Percentiles rank a stretch among this genome's conserved stretches.
Evolutionary conservation across 2,113 vertebrate genomes (phyloP).

Genomic region (Polypterus senegalus): DNA sequence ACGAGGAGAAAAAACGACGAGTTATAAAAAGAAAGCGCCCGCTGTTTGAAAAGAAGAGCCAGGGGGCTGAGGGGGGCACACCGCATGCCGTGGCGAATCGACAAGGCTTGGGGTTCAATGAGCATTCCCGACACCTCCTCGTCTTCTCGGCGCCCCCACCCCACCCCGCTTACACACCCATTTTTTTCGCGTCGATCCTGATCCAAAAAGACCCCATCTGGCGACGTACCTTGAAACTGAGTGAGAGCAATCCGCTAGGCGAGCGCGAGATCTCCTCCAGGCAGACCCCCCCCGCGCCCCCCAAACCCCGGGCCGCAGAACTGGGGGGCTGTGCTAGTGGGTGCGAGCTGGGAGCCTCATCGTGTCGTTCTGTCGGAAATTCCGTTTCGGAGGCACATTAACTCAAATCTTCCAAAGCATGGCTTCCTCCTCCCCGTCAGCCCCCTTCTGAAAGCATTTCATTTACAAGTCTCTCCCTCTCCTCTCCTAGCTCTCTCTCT

Average conservation of each 20-base stretch:
- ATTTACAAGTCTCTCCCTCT: slow-evolving; percentile 1
- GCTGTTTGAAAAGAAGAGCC: not conserved
- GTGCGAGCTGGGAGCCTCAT: slow-evolving; percentile 12
- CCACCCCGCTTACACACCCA: slow-evolving; percentile 39
- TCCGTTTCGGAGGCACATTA: not conserved
- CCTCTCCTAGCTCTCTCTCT: not conserved
- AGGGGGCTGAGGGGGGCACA: not conserved
- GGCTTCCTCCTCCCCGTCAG: not conserved
- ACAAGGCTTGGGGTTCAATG: slow-evolving; percentile 21
- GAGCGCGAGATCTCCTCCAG: slow-evolving; percentile 22
- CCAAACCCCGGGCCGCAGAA: not conserved
- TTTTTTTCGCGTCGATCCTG: slow-evolving; percentile 64
- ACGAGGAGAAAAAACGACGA: slow-evolving; percentile 1
- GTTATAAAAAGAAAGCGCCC: slow-evolving; percentile 6
- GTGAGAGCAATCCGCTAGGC: slow-evolving; percentile 27
- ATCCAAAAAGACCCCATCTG: slow-evolving; percentile 47
- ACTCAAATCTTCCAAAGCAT: not conserved
- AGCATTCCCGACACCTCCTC: slow-evolving; percentile 21
- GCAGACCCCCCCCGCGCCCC: slow-evolving; percentile 25
- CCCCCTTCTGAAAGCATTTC: slow-evolving; percentile 2
- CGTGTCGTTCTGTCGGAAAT: not conserved
- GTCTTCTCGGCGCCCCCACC: slow-evolving; percentile 33
- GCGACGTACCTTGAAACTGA: not conserved
- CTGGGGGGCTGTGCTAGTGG: not conserved
- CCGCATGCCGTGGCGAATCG: slow-evolving; percentile 9